Conservation (phyloP, 2,113 vertebrate species). For the Philantomba maxwellii region DNA sequence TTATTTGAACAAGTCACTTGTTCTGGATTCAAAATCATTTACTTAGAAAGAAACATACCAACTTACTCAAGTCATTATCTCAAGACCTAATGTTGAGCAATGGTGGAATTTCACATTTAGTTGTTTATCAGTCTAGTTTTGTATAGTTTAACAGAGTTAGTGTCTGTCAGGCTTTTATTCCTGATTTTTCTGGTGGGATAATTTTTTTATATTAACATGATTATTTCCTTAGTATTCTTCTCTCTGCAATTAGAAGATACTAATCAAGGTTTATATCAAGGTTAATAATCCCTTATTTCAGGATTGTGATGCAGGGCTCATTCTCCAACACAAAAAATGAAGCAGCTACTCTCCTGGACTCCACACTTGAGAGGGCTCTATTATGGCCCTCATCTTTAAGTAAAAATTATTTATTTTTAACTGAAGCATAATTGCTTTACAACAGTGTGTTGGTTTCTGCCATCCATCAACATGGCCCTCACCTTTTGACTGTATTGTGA, state of each 20-base stretch:
- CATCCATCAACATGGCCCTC: background rate
- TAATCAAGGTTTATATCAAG: background rate
- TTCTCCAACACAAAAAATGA: background rate
- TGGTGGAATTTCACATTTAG: background rate
- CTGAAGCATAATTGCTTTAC: background rate
- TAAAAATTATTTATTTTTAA: background rate
- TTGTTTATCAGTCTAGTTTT: background rate
- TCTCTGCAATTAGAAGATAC: too few relatives aligned
- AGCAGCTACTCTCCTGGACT: background rate
- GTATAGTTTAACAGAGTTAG: background rate
- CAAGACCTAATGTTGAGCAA: background rate
- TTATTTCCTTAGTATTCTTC: background rate
- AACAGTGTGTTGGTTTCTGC: background rate
- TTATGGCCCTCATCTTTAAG: background rate
- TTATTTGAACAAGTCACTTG: background rate
- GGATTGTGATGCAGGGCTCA: background rate
- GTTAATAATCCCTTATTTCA: background rate
- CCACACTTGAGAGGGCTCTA: background rate
- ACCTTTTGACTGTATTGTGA: background rate
- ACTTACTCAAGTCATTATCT: background rate
- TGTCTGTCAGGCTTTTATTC: background rate
- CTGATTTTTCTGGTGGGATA: background rate
- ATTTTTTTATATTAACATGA: background rate
- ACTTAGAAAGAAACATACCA: slow-evolving; percentile 10
- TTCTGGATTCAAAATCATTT: background rate